Evolutionary conservation across 2,888 invertebrate genomes (phyloP).

Genomic region (Strigamia maritima): DNA sequence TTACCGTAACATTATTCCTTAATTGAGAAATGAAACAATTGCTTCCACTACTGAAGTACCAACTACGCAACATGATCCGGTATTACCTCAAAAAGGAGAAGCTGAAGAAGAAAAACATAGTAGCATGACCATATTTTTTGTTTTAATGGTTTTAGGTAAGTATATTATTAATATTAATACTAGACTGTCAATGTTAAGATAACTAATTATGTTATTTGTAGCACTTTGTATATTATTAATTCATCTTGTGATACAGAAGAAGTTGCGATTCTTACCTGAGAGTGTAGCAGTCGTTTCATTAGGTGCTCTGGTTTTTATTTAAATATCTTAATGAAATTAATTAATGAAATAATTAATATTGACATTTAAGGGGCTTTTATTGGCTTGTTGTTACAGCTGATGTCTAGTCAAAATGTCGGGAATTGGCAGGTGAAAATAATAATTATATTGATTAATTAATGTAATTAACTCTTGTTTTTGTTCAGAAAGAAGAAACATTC

Average conservation of each 20-base stretch:
- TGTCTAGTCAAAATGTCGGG: conserved; percentile 82
- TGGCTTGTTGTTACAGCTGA: conserved; percentile 82
- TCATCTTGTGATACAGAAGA: conserved; percentile 89
- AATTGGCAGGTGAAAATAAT: conserved; percentile 68
- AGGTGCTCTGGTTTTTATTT: too few relatives aligned
- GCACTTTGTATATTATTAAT: conserved; percentile 91
- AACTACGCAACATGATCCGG: conserved; percentile 39
- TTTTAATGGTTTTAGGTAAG: conserved; percentile 77
- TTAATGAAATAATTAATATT: conserved; percentile 41
- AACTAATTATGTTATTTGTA: conserved; percentile 45
- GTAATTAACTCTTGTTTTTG: conserved; percentile 40
- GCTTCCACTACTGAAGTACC: not conserved
- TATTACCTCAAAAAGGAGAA: conserved; percentile 78
- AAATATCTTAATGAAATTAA: too few relatives aligned
- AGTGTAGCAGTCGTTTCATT: conserved; percentile 95
- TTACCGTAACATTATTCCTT: too few relatives aligned
- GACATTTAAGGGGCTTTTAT: conserved; percentile 71
- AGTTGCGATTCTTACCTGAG: conserved; percentile 95
- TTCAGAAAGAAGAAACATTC: conserved; percentile 89
- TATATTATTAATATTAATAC: conserved; percentile 15
- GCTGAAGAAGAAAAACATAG: conserved; percentile 95
- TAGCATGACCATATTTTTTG: conserved; percentile 96
- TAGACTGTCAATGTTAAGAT: too few relatives aligned
- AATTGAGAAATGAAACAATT: not conserved
- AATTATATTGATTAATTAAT: not conserved